Evolutionary conservation across 2,888 invertebrate genomes (phyloP).

Genomic region (Craniophora ligustri): DNA sequence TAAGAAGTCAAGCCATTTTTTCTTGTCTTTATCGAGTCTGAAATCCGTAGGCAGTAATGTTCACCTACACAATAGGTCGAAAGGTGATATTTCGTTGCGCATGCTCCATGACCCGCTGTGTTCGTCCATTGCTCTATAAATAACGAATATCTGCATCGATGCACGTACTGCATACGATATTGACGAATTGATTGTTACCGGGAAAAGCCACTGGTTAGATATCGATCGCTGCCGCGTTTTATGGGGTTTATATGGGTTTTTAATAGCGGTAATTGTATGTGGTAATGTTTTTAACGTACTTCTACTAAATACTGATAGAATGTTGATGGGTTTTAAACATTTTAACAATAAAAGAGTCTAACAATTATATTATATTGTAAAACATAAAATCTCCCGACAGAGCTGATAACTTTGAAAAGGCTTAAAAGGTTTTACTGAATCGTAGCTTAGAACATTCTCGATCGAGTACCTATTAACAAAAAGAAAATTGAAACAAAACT

Average conservation of each 20-base stretch:
- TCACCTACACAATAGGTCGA: conserved; percentile 20
- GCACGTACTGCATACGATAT: conserved; percentile 49
- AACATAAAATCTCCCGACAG: no score
- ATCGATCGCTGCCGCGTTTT: conserved; percentile 12
- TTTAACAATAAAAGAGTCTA: no score
- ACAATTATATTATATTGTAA: no score
- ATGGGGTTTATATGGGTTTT: conserved; percentile 15
- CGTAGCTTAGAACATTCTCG: no score
- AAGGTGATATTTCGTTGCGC: conserved; percentile 35
- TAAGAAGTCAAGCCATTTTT: no score
- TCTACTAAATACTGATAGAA: neutral
- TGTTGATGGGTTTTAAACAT: neutral
- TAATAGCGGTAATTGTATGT: conserved; percentile 2
- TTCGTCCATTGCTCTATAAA: conserved; percentile 13
- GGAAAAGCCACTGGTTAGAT: conserved; percentile 14
- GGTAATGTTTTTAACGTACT: neutral
- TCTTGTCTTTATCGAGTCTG: no score
- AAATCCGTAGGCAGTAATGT: neutral
- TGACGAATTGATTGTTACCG: conserved; percentile 26
- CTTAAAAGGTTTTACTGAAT: no score
- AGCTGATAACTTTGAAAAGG: no score
- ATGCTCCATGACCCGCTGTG: conserved; percentile 45
- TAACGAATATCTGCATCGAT: conserved; percentile 31
- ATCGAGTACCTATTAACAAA: no score
- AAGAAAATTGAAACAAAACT: no score